A percentile compares a stretch with the other conserved stretches of the same genome.
Conservation (phyloP, 2,113 vertebrate species). For the Chinchilla lanigera region DNA sequence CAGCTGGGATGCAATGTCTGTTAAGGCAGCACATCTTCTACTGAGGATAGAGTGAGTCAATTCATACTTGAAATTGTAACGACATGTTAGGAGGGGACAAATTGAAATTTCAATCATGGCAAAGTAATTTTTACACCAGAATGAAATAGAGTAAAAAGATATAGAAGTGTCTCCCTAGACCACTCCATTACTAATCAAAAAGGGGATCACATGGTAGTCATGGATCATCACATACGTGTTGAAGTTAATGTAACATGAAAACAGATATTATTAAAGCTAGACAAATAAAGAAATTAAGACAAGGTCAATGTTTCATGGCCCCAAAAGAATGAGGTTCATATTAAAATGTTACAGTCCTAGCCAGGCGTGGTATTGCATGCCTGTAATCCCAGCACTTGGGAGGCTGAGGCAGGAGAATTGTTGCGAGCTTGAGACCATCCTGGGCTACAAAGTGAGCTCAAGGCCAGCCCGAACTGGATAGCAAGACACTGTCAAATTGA, state of each 20-base stretch:
- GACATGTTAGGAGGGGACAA: rapidly evolving
- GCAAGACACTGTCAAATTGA: too few species aligned
- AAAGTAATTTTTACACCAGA: neutral
- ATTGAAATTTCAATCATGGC: neutral
- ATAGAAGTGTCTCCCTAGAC: neutral
- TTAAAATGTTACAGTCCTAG: neutral
- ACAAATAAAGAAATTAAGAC: neutral
- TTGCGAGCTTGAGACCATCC: too few species aligned
- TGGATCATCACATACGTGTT: neutral
- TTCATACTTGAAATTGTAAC: neutral
- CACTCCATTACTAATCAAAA: neutral
- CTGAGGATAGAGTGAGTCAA: neutral
- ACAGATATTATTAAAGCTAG: neutral
- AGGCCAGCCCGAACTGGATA: too few species aligned
- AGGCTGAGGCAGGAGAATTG: too few species aligned
- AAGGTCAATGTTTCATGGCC: neutral
- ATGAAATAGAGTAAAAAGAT: neutral
- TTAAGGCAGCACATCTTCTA: neutral
- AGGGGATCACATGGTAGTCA: neutral
- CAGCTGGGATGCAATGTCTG: neutral
- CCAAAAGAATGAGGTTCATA: neutral
- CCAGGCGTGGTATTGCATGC: too few species aligned
- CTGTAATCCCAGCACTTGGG: too few species aligned
- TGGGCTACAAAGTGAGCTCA: too few species aligned
- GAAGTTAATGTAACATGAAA: neutral